These are phyloP conservation scores for Siphlonurus alternatus DNA, from an alignment of 2,888 invertebrate species.

Conservation along the genomic window DNA sequence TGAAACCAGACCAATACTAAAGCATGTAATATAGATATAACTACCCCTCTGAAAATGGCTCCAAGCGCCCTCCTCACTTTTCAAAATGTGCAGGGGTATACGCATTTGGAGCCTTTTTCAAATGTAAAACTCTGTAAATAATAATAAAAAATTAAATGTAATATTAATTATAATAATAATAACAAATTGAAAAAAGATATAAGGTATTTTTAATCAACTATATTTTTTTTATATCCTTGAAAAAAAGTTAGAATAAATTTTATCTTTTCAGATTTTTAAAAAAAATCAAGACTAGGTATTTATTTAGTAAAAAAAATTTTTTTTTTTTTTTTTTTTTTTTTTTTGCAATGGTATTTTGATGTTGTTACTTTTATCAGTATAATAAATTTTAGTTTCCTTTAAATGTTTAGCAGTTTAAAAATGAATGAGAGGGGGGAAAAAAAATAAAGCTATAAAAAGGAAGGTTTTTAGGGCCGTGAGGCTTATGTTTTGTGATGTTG, in stretches of 20 bases:
- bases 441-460: not conserved
- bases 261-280: not conserved
- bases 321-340: too few relatives aligned
- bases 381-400: too few relatives aligned
- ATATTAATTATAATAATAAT: conserved; percentile 1
- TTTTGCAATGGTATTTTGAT: not conserved
- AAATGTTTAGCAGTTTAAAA: too few relatives aligned
- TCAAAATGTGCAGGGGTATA: not conserved
- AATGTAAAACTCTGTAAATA: not conserved
- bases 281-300: not conserved
- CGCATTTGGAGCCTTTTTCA: not conserved
- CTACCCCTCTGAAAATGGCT: not conserved
- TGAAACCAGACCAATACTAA: not conserved
- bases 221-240: too few relatives aligned
- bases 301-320: too few relatives aligned
- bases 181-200: not conserved
- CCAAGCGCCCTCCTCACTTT: not conserved
- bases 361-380: too few relatives aligned
- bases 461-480: not conserved
- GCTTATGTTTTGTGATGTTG: not conserved
- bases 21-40: conserved; percentile 2
- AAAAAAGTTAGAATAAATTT: not conserved
- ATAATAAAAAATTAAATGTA: not conserved
- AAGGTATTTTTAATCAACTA: too few relatives aligned
- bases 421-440: not conserved